Percentiles rank a stretch among this genome's conserved stretches.
Conservation (phyloP, 1,140 invertebrate genomes). For the Drusus annulatus region DNA sequence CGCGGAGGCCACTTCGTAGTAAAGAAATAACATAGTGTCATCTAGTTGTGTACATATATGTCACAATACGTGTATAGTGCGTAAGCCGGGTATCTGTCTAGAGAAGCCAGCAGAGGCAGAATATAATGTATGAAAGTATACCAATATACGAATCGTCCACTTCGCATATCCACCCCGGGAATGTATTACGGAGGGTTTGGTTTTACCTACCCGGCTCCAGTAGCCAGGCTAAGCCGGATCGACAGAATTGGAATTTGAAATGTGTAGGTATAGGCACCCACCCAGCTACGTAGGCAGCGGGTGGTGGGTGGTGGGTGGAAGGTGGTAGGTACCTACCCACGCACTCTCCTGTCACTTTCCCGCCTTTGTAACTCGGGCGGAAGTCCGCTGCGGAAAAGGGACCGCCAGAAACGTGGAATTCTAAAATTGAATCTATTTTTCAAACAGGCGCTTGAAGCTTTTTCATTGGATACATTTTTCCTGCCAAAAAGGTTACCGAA, state of each 20-base stretch:
- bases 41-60: conserved; percentile 16
- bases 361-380: conserved; percentile 39
- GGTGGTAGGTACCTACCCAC: not conserved
- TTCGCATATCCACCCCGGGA: conserved; percentile 49
- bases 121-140: conserved; percentile 50
- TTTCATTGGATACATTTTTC: conserved; percentile 31
- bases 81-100: no score
- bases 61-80: not conserved
- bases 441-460: conserved; percentile 34
- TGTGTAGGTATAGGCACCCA: conserved; percentile 22
- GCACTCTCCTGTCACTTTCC: conserved; percentile 44
- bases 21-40: no score
- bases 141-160: not conserved
- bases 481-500: conserved; percentile 12
- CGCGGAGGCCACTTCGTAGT: no score
- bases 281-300: no score
- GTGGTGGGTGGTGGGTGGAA: no score
- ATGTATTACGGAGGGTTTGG: conserved; percentile 44
- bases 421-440: conserved; percentile 56
- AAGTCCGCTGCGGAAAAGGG: conserved; percentile 33
- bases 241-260: conserved; percentile 59
- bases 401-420: conserved; percentile 49
- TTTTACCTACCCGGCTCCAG: conserved; percentile 48
- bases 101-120: conserved; percentile 10
- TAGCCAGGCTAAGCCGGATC: conserved; percentile 55